Evolutionary conservation across 53 echinoderm and acorn worm genomes (phyloP).

Genomic region (Echinometra lucunter): DNA sequence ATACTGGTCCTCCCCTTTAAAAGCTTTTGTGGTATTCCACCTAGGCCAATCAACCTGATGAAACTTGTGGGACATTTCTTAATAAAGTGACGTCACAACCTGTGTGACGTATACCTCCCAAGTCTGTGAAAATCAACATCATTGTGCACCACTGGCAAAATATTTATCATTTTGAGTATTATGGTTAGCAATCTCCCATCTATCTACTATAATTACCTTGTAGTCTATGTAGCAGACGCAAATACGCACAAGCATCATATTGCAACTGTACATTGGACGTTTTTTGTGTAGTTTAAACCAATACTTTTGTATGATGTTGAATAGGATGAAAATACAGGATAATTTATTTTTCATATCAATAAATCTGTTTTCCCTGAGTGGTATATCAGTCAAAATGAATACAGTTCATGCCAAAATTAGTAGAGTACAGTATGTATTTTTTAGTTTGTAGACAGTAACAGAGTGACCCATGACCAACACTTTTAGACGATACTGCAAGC

Average conservation of each 20-base stretch:
- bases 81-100: constrained; percentile 8
- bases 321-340: background rate
- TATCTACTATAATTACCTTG: background rate
- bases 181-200: constrained; percentile 44
- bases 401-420: too few species aligned
- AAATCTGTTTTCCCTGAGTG: background rate
- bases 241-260: background rate
- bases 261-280: too few species aligned
- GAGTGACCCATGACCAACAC: too few species aligned
- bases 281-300: background rate
- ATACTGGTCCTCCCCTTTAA: too few species aligned
- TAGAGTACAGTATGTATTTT: too few species aligned
- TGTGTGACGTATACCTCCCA: constrained; percentile 11
- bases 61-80: constrained; percentile 18
- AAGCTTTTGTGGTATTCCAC: background rate
- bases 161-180: constrained; percentile 33
- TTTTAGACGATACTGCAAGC: too few species aligned
- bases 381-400: background rate
- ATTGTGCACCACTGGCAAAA: constrained; percentile 40
- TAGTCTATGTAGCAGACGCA: constrained; percentile 2
- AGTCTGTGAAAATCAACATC: constrained; percentile 49
- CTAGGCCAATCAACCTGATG: background rate
- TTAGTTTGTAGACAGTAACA: too few species aligned
- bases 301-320: background rate
- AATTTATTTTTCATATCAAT: background rate